These are phyloP conservation scores for Holocentrus rufus DNA, from an alignment of 2,797 vertebrate genomes.

Conservation along the genomic window DNA sequence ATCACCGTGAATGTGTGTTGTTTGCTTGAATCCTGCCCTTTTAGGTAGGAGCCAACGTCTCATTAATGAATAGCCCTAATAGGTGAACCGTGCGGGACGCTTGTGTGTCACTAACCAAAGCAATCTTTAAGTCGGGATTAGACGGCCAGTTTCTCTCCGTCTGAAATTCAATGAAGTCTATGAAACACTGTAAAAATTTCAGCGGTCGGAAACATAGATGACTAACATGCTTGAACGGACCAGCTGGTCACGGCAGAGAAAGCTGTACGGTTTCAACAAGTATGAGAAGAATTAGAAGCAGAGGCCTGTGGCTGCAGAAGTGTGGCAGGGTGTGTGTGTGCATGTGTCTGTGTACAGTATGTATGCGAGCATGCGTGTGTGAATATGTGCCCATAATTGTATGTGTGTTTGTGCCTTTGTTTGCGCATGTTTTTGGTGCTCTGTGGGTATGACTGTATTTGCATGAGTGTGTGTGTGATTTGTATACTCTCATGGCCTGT, in stretches of 20 bases:
- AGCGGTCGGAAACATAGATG: constrained; percentile 69
- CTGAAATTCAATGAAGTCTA: constrained; percentile 62
- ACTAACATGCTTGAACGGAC: constrained; percentile 61
- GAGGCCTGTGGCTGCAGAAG: constrained; percentile 39
- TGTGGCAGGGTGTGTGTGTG: constrained; percentile 25
- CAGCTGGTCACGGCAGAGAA: constrained; percentile 62
- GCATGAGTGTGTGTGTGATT: background rate
- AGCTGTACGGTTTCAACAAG: constrained; percentile 56
- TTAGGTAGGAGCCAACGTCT: constrained; percentile 45
- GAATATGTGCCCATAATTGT: background rate
- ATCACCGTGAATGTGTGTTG: constrained; percentile 48
- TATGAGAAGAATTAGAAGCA: constrained; percentile 66
- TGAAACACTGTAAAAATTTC: constrained; percentile 58
- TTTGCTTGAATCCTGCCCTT: constrained; percentile 56
- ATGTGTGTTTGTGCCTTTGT: constrained; percentile 2
- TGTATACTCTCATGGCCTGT: background rate
- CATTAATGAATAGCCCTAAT: constrained; percentile 57
- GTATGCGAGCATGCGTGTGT: constrained; percentile 7
- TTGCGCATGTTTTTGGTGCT: background rate
- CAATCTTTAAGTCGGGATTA: constrained; percentile 42
- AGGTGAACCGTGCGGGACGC: constrained; percentile 32
- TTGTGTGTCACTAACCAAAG: constrained; percentile 56
- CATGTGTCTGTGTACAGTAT: background rate
- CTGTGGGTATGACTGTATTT: background rate
- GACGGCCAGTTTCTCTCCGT: constrained; percentile 45